phyloP scores from a whole-genome alignment of 1,140 invertebrate species.

The Leptinotarsa defecta region DNA sequence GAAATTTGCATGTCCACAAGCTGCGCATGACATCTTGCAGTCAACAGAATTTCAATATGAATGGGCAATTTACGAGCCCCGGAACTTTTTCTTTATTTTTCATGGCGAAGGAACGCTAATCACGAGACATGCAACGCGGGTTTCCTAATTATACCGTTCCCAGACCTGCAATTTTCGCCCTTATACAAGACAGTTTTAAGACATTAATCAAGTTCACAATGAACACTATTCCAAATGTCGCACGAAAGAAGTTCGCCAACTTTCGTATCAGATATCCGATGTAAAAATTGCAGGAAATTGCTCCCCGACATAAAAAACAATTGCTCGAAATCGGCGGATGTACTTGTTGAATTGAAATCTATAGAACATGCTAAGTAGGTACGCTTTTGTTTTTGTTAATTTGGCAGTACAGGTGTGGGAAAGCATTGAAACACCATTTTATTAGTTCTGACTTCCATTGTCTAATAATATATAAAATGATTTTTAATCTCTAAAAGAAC shows the following conservation, averaged over 20 bases:
- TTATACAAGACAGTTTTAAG: background rate
- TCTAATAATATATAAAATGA: too few species aligned
- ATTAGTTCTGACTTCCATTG: too few species aligned
- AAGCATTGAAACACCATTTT: background rate
- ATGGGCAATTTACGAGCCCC: background rate
- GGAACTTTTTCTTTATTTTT: constrained; percentile 3
- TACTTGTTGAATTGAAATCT: constrained; percentile 22
- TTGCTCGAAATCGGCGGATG: constrained; percentile 12
- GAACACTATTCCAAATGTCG: background rate
- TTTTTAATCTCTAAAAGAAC: too few species aligned
- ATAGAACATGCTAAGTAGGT: constrained; percentile 22
- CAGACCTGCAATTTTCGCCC: background rate
- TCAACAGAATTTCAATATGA: background rate
- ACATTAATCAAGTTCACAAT: background rate
- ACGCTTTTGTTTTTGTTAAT: background rate
- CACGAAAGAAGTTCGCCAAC: background rate
- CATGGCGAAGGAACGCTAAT: background rate
- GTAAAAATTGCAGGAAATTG: constrained; percentile 17
- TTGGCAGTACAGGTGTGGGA: background rate
- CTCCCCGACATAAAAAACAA: constrained; percentile 14
- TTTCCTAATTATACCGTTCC: background rate
- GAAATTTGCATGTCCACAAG: constrained; percentile 1
- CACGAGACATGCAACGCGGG: constrained; percentile 3
- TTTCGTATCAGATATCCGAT: background rate
- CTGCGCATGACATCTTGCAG: constrained; percentile 4